Base-by-base conservation (phyloP, 1,140 invertebrate species). In the Triops cancriformis region DNA sequence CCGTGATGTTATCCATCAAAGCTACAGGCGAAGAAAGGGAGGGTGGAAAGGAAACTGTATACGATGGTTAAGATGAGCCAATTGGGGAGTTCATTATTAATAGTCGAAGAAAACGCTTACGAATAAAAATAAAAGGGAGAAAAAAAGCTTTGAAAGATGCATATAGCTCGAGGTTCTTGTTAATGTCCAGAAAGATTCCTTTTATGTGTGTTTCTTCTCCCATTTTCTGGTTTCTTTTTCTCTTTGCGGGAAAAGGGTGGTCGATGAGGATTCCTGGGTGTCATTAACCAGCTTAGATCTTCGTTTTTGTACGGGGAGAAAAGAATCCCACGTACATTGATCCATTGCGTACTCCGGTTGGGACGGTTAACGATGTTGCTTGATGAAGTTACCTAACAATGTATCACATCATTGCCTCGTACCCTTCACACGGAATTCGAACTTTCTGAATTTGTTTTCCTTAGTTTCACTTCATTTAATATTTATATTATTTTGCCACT, bases 121-220 rank as follows among this genome's bases (percentile, higher is more conserved):
- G 31, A 37, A 37, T 7, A 2, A 37, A 37, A 18, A 23, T 9
- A 64, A 64, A 64, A 64, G 51, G 51, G 18, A n/a, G n/a, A n/a
- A n/a, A n/a, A n/a, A n/a, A n/a, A n/a, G n/a, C n/a, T n/a, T 23
- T 6, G 51, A 64, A 64, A 23, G 23, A 64, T 64, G 51, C 51
- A 64, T 64, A 64, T 64, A 64, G 51, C 51, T 64, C 23, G 18
- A 23, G 51, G 51, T 6, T 64, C 51, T 64, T 18, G 18, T 64
- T 64, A 64, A 64, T 64, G 51, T 64, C 51, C 45, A 64, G 45
- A 64, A 64, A n/a, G 51, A 64, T 23, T 64, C 51, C 51, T 64
- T 64, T 64, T 64, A 64, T 64, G 51, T 64, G 18, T 64, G 51
- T 64, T 64, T 64, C 51, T 64, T 64, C 51, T 64, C n/a, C 51